Base-by-base conservation (phyloP, 2,888 invertebrate species). In the Linyphia triangularis region DNA sequence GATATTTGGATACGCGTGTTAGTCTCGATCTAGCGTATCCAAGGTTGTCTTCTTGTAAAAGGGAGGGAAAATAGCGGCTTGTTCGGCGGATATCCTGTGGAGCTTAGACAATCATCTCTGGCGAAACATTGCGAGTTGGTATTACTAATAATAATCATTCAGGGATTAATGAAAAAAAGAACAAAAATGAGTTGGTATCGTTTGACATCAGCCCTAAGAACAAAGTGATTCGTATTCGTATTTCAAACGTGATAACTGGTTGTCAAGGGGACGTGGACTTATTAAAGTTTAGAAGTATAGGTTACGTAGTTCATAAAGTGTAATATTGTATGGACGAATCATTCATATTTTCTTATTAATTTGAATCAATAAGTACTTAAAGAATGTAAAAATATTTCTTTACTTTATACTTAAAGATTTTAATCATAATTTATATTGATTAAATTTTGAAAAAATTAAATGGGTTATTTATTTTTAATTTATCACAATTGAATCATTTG, bases 51-150 rank as follows among this genome's bases (percentile, higher is more conserved):
- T 51, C 24, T 57, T 19, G 67, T 22, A 19, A 24, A 65, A 40
- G 69, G 70, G 24, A 40, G 61, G 37, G 26, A 40, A 57, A 28
- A 37, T 40, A 9, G 59, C 33, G 51, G 37, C 61, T 70, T 24
- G 59, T 78, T 79, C 57, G 79, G 67, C 85, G 85, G 85, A 86
- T 86, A 79, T 86, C 85, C 85, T 86, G 85, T 33, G 33, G 65
- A 51, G 63, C 19, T 24, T 22, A 73, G 67, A 67, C 72, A 79
- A 86, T 86, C 79, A 69, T 79, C 72, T 86, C 43, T 77, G 6
- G 24, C 28, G 72, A 82, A 73, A 43, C n/a, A 82, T 61, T 28
- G 40, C 40, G 72, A 63, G 67, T 75, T 75, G 40, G 65, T 30
- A 79, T 30, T 61, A 57, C 51, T 70, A 78, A 61, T 79, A 73